Base-by-base conservation (phyloP, 2,113 vertebrate genomes). In the Pandion haliaetus region DNA sequence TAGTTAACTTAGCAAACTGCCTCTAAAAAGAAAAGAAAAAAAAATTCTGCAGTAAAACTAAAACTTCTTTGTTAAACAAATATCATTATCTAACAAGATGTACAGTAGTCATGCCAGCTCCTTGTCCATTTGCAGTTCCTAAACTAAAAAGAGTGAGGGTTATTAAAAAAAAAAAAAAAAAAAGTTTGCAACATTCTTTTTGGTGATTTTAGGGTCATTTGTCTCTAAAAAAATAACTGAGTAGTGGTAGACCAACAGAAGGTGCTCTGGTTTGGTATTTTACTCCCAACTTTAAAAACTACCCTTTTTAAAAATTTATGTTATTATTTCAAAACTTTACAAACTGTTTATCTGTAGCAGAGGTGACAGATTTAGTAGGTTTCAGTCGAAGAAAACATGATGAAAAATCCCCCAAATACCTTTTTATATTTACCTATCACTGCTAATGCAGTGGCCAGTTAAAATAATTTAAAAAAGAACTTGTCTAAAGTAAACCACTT, bases 281-380 rank as follows among this genome's bases (percentile, higher is more conserved):
- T 82, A 82, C 24, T 86, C 5, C 16, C 44, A 79, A 21, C 26
- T 66, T 92, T 1, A 17, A 57, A 86, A 80, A 28, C 15, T 9
- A 5, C 20, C 28, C 3, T 10, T 25, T n/a, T 42, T 54, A 36
- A 6, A 0, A 34, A 44, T 26, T 28, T 5, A 1, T 38, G 9
- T 28, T 52, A 31, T 58, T 82, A 28, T 74, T 80, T 81, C 13
- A 52, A 63, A 86, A 40, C 31, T 59, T 71, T 34, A 29, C 15
- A n/a, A 67, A 36, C 12, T 47, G 2, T 49, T 78, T 26, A 12
- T 57, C 26, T 85, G n/a, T 73, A 85, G 25, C 17, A 84, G 38
- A 65, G 10, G 13, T 32, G 36, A 25, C 19, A 69, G 45, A 42
- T 65, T 24, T 73, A n/a, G 40, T 49, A 66, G 50, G 50, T 74